Evolutionary conservation across 1,140 invertebrate genomes (phyloP), one percentile per base, ranked within the genome.

Genomic region (Arion vulgaris): DNA sequence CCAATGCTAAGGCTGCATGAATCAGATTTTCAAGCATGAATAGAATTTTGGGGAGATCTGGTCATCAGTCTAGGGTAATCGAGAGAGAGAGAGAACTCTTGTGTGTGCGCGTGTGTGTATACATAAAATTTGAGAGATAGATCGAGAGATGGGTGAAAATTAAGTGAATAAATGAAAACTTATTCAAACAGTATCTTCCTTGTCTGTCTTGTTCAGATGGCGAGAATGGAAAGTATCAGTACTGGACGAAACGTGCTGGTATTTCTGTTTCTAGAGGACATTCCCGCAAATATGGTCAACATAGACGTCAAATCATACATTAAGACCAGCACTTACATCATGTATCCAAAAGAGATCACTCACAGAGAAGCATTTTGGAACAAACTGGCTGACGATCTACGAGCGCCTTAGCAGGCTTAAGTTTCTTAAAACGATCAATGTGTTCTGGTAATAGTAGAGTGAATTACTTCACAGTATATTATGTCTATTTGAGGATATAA

Each of bases 311-410:
- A 71, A 39, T 45, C 62, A 1, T 71, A 80, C 68, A 80, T 80
- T 15, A 34, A n/a, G 39, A 71, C 36, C 78, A 80, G 51, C 78
- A 71, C 68, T 41, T 71, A 71, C 78, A 71, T 80, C 62, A 19
- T 34, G 2, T 80, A 80, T 41, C 78, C 78, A 1, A 32, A 19
- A 32, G 36, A 69, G 17, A 19, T 17, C 15, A 53, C 32, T 17
- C 76, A 78, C 34, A 36, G 62, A 36, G 45, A 57, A 15, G 78
- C 62, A 49, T 80, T 80, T 51, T 80, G 78, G 78, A 66, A 80
- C 45, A 80, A 71, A 32, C 32, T 80, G 5, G 78, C 78, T 17
- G 32, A 71, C 41, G 78, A 80, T 36, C 38, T 80, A 1, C 15
- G 76, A 26, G 32, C 53, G 0, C 11, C 51, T n/a, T 78, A 45